Percentiles rank a stretch among this genome's conserved stretches.
Evolutionary conservation across 2,888 invertebrate species (phyloP).

Genomic region (Mythimna pallens): DNA sequence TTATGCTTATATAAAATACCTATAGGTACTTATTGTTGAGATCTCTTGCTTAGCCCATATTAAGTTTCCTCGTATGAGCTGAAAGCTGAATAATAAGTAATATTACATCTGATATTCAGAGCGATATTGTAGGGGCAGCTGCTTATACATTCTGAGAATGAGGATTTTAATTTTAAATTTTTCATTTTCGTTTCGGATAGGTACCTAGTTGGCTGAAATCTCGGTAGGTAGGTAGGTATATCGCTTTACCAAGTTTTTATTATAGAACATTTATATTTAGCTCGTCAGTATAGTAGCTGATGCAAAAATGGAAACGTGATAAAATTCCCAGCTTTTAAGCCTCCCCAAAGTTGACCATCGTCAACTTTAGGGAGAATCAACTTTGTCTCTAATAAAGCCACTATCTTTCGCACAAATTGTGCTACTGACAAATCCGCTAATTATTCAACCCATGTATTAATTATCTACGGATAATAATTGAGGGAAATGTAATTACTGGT

Average conservation of each 20-base stretch:
- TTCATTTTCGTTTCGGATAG: background rate
- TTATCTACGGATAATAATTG: background rate
- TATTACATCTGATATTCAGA: slow-evolving; percentile 24
- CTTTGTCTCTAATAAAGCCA: too few relatives aligned
- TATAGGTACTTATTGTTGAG: slow-evolving; percentile 9
- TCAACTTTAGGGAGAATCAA: too few relatives aligned
- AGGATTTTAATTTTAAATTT: slow-evolving; percentile 10
- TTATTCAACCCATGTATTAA: background rate
- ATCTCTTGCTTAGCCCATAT: slow-evolving; percentile 3
- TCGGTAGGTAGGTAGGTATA: too few relatives aligned
- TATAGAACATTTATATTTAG: too few relatives aligned
- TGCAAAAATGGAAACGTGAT: background rate
- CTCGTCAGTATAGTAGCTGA: too few relatives aligned
- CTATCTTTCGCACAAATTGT: background rate
- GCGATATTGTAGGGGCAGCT: background rate
- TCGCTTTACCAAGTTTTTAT: background rate
- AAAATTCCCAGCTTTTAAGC: background rate
- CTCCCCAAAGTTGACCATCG: too few relatives aligned
- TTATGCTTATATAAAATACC: background rate
- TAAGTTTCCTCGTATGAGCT: slow-evolving; percentile 7
- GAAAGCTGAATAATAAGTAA: slow-evolving; percentile 17
- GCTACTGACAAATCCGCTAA: background rate
- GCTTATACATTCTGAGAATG: slow-evolving; percentile 21
- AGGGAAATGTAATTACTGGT: slow-evolving; percentile 15
- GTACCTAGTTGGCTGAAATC: background rate